Percentiles rank a stretch among this genome's conserved stretches.
These are phyloP conservation scores for Podilymbus podiceps DNA, from an alignment of 2,113 vertebrate species.

Conservation along the genomic window DNA sequence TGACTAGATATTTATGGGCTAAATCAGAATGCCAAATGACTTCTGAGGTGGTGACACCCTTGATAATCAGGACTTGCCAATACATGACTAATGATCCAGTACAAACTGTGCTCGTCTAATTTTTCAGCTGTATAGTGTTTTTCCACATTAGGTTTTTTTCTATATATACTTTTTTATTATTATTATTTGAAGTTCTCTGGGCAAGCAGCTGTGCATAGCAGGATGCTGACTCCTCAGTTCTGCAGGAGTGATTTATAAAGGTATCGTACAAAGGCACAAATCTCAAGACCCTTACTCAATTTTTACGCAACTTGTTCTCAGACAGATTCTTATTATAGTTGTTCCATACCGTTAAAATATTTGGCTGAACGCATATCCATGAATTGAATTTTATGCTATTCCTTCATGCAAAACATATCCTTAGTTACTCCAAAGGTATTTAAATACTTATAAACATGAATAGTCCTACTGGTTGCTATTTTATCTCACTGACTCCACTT, in stretches of 20 bases:
- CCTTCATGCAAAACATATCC: neutral
- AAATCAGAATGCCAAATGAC: neutral
- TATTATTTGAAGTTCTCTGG: constrained; percentile 3
- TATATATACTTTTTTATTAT: neutral
- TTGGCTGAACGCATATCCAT: neutral
- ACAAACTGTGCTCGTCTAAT: constrained; percentile 9
- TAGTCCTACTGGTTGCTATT: neutral
- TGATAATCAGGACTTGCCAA: neutral
- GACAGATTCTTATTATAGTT: neutral
- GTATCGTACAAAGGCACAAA: neutral
- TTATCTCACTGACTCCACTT: neutral
- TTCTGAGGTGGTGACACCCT: constrained; percentile 13
- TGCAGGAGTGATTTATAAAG: constrained; percentile 50
- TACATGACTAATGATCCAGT: constrained; percentile 9
- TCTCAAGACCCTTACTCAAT: neutral
- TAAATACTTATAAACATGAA: neutral
- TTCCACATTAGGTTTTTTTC: neutral
- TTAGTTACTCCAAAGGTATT: neutral
- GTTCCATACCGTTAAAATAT: neutral
- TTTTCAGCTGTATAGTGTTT: neutral
- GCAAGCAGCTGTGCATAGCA: constrained; percentile 45
- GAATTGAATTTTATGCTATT: neutral
- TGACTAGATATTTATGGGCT: neutral
- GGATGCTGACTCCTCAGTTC: neutral
- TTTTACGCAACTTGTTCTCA: neutral